Conservation (phyloP, 2,113 vertebrate species). For the Promerops cafer region DNA sequence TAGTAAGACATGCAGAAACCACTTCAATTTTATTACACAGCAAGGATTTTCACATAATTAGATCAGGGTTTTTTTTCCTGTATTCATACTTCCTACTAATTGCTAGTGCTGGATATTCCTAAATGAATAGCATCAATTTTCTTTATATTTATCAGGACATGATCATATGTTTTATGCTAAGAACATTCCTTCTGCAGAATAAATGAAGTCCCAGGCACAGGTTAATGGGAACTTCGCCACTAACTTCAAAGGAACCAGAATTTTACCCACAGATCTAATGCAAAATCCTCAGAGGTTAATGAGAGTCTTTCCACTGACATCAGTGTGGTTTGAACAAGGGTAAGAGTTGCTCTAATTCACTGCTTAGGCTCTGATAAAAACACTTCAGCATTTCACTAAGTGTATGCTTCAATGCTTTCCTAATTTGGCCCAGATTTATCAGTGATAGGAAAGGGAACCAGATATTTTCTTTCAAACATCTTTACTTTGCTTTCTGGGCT, state of each 20-base stretch:
- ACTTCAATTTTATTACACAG: not conserved
- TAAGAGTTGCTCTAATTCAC: conserved; percentile 20
- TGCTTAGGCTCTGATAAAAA: not conserved
- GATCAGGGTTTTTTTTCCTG: not conserved
- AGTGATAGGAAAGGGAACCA: not conserved
- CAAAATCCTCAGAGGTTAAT: conserved; percentile 45
- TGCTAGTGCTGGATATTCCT: not conserved
- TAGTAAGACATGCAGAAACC: not conserved
- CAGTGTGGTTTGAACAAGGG: not conserved
- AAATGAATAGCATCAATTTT: conserved; percentile 8
- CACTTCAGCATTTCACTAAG: not conserved
- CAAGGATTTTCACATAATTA: conserved; percentile 11
- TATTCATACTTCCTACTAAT: conserved; percentile 18
- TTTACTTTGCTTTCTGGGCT: not conserved
- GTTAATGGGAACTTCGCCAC: conserved; percentile 29
- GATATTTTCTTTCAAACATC: not conserved
- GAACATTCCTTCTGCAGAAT: conserved; percentile 12
- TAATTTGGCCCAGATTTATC: not conserved
- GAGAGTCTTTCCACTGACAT: not conserved
- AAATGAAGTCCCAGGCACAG: conserved; percentile 30
- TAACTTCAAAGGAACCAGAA: conserved; percentile 30
- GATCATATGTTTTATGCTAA: not conserved
- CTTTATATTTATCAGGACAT: not conserved
- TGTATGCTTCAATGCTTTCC: not conserved
- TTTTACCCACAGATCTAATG: conserved; percentile 1